Evolutionary conservation across 2,797 vertebrate genomes (phyloP).

Genomic region (Epinephelus awoara): DNA sequence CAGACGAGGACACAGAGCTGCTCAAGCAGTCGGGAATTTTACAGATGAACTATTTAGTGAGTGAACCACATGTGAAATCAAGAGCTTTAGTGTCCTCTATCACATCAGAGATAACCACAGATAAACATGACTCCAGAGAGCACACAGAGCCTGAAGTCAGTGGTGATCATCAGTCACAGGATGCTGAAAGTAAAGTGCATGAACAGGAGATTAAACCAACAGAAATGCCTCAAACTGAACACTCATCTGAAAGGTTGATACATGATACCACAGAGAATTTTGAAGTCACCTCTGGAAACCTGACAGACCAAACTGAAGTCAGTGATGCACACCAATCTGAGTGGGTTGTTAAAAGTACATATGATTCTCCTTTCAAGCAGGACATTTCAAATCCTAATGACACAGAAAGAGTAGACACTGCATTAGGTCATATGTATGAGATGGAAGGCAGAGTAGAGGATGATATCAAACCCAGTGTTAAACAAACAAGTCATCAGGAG

Average conservation of each 20-base stretch:
- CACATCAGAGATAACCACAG: conserved; percentile 4
- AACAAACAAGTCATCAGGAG: neutral
- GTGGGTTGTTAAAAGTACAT: no score
- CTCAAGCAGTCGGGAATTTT: conserved; percentile 20
- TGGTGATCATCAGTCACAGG: neutral
- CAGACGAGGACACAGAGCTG: conserved; percentile 10
- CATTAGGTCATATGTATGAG: neutral
- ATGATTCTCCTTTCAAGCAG: no score
- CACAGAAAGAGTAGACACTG: neutral
- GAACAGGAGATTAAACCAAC: neutral
- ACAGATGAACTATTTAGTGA: conserved; percentile 10
- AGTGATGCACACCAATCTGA: neutral
- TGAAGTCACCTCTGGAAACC: neutral
- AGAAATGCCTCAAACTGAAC: conserved; percentile 12
- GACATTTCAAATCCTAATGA: neutral
- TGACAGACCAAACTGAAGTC: conserved; percentile 10
- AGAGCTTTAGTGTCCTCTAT: conserved; percentile 1
- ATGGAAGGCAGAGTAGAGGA: neutral
- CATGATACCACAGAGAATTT: neutral
- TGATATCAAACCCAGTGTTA: conserved; percentile 1
- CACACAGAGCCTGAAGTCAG: neutral
- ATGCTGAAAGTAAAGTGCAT: neutral
- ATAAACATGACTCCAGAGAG: neutral
- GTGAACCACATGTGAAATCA: neutral
- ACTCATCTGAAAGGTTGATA: neutral